phyloP scores from a whole-genome alignment of 2,113 vertebrate genomes.

The Poeciliopsis turrubarensis region DNA sequence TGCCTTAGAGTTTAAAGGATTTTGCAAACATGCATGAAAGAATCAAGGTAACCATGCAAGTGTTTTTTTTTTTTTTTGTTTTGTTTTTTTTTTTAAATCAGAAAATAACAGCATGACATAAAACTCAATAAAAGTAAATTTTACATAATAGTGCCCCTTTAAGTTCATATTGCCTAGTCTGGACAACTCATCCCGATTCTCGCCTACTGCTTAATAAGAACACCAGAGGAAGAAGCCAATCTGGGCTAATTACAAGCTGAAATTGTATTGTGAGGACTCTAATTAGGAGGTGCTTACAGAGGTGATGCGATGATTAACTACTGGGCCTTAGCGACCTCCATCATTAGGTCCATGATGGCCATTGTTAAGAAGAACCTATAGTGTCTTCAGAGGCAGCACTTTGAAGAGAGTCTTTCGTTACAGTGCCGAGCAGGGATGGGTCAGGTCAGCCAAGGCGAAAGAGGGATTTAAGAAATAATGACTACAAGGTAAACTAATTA shows the following conservation, averaged over 20 bases:
- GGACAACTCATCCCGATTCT: slow-evolving; percentile 69
- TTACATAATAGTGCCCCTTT: too few relatives aligned
- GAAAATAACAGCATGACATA: too few relatives aligned
- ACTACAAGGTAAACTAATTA: slow-evolving; percentile 98
- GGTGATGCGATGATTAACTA: slow-evolving; percentile 94
- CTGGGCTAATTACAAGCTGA: slow-evolving; percentile 96
- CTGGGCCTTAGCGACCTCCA: slow-evolving; percentile 90
- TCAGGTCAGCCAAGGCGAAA: slow-evolving; percentile 71
- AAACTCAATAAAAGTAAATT: too few relatives aligned
- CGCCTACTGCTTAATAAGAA: slow-evolving; percentile 93
- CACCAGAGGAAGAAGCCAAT: slow-evolving; percentile 92
- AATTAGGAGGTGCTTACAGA: slow-evolving; percentile 94
- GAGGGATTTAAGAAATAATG: slow-evolving; percentile 92
- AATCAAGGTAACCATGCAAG: too few relatives aligned
- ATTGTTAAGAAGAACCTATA: slow-evolving; percentile 81
- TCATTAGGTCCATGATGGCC: slow-evolving; percentile 81
- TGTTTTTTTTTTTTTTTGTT: too few relatives aligned
- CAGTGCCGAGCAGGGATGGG: neutral
- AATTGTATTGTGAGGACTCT: slow-evolving; percentile 95
- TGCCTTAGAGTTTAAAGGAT: too few relatives aligned
- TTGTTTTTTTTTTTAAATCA: too few relatives aligned
- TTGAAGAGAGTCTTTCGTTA: slow-evolving; percentile 8
- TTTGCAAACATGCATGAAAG: too few relatives aligned
- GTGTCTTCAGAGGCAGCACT: slow-evolving; percentile 75
- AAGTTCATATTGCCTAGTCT: too few relatives aligned